Evolutionary conservation across 1,140 invertebrate genomes (phyloP).

Genomic region (Anoplophora glabripennis): DNA sequence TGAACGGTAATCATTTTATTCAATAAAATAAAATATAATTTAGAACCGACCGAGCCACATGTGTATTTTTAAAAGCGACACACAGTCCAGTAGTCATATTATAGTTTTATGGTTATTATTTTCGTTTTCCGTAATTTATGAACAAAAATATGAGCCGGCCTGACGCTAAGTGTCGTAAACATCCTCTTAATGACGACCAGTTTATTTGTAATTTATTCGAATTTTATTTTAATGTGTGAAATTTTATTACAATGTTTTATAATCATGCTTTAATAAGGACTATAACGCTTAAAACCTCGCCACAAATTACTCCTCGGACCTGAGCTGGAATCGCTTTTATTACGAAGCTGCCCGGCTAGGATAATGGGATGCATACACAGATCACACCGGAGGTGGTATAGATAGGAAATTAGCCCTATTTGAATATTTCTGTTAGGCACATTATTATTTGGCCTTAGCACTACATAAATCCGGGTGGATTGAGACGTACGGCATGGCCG

Average conservation of each 20-base stretch:
- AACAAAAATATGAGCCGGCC: conserved; percentile 48
- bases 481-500: not conserved
- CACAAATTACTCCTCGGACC: conserved; percentile 36
- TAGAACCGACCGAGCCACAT: conserved; percentile 12
- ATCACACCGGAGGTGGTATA: conserved; percentile 10
- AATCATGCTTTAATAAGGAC: conserved; percentile 50
- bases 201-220: conserved; percentile 50
- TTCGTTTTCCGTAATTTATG: conserved; percentile 50
- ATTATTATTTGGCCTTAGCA: not conserved
- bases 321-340: conserved; percentile 32
- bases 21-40: conserved; percentile 24
- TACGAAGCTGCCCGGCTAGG: not conserved
- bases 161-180: conserved; percentile 49
- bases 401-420: conserved; percentile 3
- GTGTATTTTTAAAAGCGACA: conserved; percentile 19
- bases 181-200: conserved; percentile 49
- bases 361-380: not conserved
- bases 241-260: conserved; percentile 52
- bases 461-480: not conserved
- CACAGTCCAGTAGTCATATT: conserved; percentile 47
- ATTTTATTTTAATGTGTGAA: conserved; percentile 52
- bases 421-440: conserved; percentile 6
- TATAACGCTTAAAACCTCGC: conserved; percentile 42
- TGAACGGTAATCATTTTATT: conserved; percentile 20
- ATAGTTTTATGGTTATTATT: conserved; percentile 49